A percentile compares a stretch with the other conserved stretches of the same genome.
Conservation (phyloP, 2,888 invertebrate genomes). For the Petrophora chlorosata region DNA sequence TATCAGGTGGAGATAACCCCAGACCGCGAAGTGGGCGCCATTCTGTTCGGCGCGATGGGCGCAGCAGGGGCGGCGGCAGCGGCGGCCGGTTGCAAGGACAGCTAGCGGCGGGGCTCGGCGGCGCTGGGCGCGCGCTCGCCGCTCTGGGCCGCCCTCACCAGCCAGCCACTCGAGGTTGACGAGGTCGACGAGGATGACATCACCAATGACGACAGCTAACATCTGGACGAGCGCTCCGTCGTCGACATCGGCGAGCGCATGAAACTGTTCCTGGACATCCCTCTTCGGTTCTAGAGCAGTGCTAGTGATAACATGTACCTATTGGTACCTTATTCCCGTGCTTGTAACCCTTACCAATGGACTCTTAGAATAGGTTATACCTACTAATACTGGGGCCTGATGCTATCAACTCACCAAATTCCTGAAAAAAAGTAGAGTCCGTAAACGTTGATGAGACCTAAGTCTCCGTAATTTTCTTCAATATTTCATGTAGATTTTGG, state of each 20-base stretch:
- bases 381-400: no score
- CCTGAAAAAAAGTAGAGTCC: no score
- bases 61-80: constrained; percentile 72
- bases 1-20: constrained; percentile 76
- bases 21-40: constrained; percentile 77
- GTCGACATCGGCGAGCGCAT: constrained; percentile 81
- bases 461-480: no score
- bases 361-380: no score
- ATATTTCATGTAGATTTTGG: no score
- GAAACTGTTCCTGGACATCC: constrained; percentile 84
- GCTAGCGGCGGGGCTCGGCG: constrained; percentile 82
- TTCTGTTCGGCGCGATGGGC: constrained; percentile 63
- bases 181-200: constrained; percentile 61
- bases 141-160: constrained; percentile 92
- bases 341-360: background rate
- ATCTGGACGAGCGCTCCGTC: constrained; percentile 80
- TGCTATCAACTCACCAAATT: no score
- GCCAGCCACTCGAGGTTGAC: constrained; percentile 80
- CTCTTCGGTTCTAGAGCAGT: constrained; percentile 77
- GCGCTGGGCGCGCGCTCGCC: constrained; percentile 85
- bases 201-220: constrained; percentile 79
- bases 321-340: no score
- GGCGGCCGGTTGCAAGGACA: constrained; percentile 78
- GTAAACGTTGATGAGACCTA: no score
- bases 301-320: background rate